Conservation (phyloP, 1,140 invertebrate species). For the Euwallacea similis region DNA sequence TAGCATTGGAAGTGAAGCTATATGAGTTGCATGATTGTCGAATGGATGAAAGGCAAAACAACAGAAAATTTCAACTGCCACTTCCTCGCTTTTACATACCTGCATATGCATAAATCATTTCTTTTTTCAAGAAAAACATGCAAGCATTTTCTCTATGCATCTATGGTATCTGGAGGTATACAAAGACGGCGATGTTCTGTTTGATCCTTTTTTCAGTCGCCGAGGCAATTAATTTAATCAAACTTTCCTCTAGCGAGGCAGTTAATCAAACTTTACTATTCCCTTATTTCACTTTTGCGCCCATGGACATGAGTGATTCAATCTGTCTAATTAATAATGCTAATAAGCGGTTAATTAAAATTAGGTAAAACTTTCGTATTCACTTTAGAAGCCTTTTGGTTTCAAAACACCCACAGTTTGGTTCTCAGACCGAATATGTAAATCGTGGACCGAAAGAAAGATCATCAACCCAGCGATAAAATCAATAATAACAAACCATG, state of each 20-base stretch:
- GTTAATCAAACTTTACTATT: constrained; percentile 26
- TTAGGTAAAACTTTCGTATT: no score
- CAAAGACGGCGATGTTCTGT: neutral
- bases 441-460: constrained; percentile 4
- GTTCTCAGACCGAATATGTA: neutral
- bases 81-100: no score
- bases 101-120: no score
- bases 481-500: constrained; percentile 20
- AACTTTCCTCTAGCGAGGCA: constrained; percentile 19
- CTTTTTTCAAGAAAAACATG: no score
- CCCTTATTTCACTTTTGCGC: constrained; percentile 22
- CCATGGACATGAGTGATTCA: constrained; percentile 23
- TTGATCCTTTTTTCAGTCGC: neutral
- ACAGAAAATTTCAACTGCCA: no score
- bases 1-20: no score
- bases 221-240: constrained; percentile 9
- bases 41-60: no score
- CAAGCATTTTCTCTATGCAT: no score
- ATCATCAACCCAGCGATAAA: neutral
- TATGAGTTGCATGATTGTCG: no score
- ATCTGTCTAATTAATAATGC: constrained; percentile 26
- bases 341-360: constrained; percentile 22
- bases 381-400: no score
- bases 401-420: no score
- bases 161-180: neutral